A percentile compares a stretch with the other conserved stretches of the same genome.
Evolutionary conservation across 2,888 invertebrate genomes (phyloP).

Genomic region (Euzetes globulus): DNA sequence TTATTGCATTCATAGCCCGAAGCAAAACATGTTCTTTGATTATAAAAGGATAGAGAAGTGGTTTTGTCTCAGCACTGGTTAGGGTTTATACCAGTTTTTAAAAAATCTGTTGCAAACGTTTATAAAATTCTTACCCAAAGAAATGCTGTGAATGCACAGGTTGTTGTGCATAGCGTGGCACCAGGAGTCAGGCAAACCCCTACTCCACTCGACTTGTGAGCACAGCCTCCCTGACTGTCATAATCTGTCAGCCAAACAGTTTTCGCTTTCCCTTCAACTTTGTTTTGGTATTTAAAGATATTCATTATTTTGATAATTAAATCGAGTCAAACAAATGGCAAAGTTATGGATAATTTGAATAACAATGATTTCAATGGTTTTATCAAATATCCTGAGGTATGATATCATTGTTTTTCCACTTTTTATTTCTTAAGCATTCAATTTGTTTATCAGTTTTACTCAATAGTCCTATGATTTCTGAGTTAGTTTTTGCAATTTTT

Average conservation of each 20-base stretch:
- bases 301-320: not conserved
- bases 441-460: too few species aligned
- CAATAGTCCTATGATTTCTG: too few species aligned
- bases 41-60: conserved; percentile 22
- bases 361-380: conserved; percentile 29
- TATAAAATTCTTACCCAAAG: not conserved
- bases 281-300: not conserved
- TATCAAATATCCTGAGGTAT: conserved; percentile 34
- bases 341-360: conserved; percentile 1
- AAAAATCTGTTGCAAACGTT: not conserved
- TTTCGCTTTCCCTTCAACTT: not conserved
- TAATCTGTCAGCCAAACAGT: not conserved
- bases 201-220: not conserved
- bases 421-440: not conserved
- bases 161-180: not conserved
- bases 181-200: not conserved
- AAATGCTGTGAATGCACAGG: not conserved
- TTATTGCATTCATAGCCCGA: conserved; percentile 5
- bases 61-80: conserved; percentile 11
- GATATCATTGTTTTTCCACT: not conserved
- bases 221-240: conserved; percentile 4
- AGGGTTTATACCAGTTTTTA: conserved; percentile 10
- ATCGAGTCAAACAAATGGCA: not conserved
- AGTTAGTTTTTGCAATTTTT: too few species aligned
- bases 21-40: conserved; percentile 12